These are phyloP conservation scores for Strigamia crassipes DNA, from an alignment of 2,888 invertebrate species.

Conservation along the genomic window DNA sequence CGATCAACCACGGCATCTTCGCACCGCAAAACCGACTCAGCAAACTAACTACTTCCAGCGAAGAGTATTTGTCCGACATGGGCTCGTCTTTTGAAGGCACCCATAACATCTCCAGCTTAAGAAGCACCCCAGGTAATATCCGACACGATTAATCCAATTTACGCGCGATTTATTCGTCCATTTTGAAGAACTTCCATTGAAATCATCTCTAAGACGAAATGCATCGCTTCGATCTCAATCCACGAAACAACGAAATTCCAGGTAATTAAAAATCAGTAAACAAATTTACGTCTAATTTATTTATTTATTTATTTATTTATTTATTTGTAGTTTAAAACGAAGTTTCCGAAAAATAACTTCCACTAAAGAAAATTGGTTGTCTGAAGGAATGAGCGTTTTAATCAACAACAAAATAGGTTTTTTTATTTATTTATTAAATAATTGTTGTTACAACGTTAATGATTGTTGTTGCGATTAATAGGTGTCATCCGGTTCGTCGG, in stretches of 20 bases:
- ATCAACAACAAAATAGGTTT: conserved; percentile 61
- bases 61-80: conserved; percentile 47
- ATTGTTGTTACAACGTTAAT: neutral
- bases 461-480: too few species aligned
- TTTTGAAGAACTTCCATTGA: neutral
- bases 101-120: neutral
- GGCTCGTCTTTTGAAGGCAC: conserved; percentile 43
- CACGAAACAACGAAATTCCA: neutral
- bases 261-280: too few species aligned
- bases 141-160: too few species aligned
- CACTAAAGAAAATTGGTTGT: conserved; percentile 54
- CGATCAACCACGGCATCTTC: conserved; percentile 61
- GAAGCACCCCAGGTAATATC: conserved; percentile 34
- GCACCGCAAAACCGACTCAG: conserved; percentile 60
- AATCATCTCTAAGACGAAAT: conserved; percentile 25
- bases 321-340: neutral
- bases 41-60: conserved; percentile 46
- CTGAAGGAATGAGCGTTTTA: conserved; percentile 60
- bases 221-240: neutral
- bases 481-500: conserved; percentile 61
- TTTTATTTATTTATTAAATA: neutral
- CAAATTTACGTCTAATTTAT: too few species aligned
- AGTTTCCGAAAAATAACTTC: neutral
- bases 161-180: too few species aligned
- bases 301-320: too few species aligned